Base-by-base conservation (phyloP, 2,888 invertebrate species). In the Clepsis dumicolana region DNA sequence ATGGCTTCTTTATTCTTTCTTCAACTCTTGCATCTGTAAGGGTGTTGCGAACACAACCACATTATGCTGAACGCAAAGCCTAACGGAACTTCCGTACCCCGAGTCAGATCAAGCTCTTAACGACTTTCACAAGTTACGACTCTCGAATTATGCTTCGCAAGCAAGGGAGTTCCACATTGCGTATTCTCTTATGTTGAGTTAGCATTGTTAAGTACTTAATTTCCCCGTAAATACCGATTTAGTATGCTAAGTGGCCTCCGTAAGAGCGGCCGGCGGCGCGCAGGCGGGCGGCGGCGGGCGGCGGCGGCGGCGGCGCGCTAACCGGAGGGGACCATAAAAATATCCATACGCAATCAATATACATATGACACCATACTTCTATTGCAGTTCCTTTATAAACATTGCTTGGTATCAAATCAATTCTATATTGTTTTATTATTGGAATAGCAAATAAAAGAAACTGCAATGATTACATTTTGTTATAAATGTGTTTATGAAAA, bases 321-420 rank as follows among this genome's bases (percentile, higher is more conserved):
- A 88, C 90, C 91, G 91, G 87, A 85, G 90, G 86, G 89, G 87
- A 91, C 90, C 93, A 93, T 91, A 93, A 87, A 92, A 93, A 94
- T 94, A 92, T 88, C 93, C 93, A 94, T 92, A 93, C 93, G 91
- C 90, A 94, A 93, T 93, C 90, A 94, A 91, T 93, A 93, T 89
- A 93, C 91, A 91, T 89, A 84, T 88, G 80, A 90, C 81, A 86
- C 77, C 75, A 85, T 83, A 81, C 81, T 92, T 91, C 92, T 84
- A 88, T 92, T 92, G 92, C 91, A 92, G 93, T 93, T 89, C 90
- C 92, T 88, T 89, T 82, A 73, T 38, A 70, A 50, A 53, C 29
- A 25, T 50, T 65, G 60, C 64, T 27, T 25, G n/a, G 18, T 35
- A 25, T 52, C 24, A 38, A 59, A 59, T 25, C 38, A 41, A 41